Evolutionary conservation across 2,888 invertebrate species (phyloP), one percentile per base, ranked within the genome.

Genomic region (Cheilosia urbana): DNA sequence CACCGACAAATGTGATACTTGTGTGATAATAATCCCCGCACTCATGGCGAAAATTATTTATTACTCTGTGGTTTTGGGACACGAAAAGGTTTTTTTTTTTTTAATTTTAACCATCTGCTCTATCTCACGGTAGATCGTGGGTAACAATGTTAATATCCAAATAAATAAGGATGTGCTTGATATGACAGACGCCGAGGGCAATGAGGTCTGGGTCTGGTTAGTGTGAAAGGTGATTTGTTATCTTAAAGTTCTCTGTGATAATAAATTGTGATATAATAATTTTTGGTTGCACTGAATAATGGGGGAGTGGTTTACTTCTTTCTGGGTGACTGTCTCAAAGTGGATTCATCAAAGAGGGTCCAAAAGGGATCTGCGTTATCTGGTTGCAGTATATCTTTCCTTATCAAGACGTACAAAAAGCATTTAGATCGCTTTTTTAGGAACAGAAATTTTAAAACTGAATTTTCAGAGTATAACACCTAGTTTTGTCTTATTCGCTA

Each of bases 41-140:
- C 11, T 21, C 17, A 17, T 40, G 21, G 17, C 7, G 63, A 53
- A 69, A 57, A 55, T 69, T 62, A 77, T 69, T 55, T 77, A 69
- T 77, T 62, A 34, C 51, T 40, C 11, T 21, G 30, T 53, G 6
- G 53, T 62, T 47, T n/a, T n/a, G 2, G 2, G 19, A 9, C 4
- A 17, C 47, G 19, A 45, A 77, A 40, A 37, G 55, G 62, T 40
- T 15, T 37, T 47, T 30, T 55, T 30, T 55, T 45, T 19, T 62
- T 34, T 37, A 47, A 55, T 51, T 34, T 9, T 4, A 45, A 53
- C 5, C 77, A 77, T 69, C 45, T 77, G 77, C n/a, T 53, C 24
- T 9, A 7, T 77, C 69, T 42, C 68, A 69, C 45, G 24, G 17
- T 19, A 47, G 49, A 40, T 49, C 40, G 49, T n/a, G 47, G 37